A percentile compares a stretch with the other conserved stretches of the same genome.
Conservation (phyloP, 2,888 invertebrate species). For the Acleris holmiana region DNA sequence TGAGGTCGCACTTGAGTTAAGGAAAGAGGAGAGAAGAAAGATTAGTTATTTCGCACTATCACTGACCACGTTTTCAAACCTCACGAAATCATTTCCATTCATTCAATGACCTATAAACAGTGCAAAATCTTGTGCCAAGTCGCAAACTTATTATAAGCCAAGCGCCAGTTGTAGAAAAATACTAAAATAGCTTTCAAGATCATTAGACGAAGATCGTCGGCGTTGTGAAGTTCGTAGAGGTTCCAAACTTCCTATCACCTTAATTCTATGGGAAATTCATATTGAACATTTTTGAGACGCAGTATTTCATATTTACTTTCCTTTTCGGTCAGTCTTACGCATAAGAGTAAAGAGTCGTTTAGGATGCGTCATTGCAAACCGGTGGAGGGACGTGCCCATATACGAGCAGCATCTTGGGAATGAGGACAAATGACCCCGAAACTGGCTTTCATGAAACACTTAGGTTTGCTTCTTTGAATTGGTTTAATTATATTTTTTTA, state of each 20-base stretch:
- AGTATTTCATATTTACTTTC: conserved; percentile 6
- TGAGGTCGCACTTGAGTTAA: too few species aligned
- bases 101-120: conserved; percentile 2
- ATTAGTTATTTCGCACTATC: too few species aligned
- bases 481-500: neutral
- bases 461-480: conserved; percentile 1
- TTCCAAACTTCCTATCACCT: neutral
- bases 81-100: neutral
- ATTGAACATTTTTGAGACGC: neutral
- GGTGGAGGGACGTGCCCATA: neutral
- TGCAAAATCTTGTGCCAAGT: neutral
- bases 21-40: too few species aligned
- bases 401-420: neutral
- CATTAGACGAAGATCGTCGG: conserved; percentile 8
- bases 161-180: conserved; percentile 5
- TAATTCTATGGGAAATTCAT: conserved; percentile 7
- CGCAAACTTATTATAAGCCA: neutral
- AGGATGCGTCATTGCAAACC: neutral
- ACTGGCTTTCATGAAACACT: neutral
- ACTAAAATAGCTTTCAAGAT: conserved; percentile 20
- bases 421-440: neutral
- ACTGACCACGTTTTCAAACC: too few species aligned
- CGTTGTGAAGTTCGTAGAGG: neutral
- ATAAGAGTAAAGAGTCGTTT: neutral
- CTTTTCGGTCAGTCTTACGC: neutral